These are phyloP conservation scores for Xylocampa areola DNA, from an alignment of 2,888 invertebrate species.

Conservation along the genomic window DNA sequence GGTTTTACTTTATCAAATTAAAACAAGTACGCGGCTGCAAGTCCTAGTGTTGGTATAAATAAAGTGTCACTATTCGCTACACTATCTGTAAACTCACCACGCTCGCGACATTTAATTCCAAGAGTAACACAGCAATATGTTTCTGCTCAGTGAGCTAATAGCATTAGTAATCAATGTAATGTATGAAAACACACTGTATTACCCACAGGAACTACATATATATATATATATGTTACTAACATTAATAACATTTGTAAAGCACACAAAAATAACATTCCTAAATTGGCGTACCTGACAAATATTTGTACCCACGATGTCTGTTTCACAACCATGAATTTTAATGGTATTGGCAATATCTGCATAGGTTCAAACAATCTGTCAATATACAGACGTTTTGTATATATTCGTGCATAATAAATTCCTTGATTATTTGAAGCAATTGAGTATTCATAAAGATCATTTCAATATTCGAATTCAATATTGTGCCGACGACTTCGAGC, in stretches of 20 bases:
- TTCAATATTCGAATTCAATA: constrained; percentile 66
- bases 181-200: constrained; percentile 15
- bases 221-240: constrained; percentile 12
- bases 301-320: constrained; percentile 39
- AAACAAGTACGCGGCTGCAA: too few relatives aligned
- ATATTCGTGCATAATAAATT: constrained; percentile 49
- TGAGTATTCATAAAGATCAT: constrained; percentile 65
- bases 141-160: constrained; percentile 45
- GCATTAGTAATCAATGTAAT: constrained; percentile 48
- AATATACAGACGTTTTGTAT: constrained; percentile 38
- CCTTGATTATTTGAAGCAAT: constrained; percentile 62
- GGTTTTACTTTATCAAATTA: too few relatives aligned
- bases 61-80: constrained; percentile 12
- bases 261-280: constrained; percentile 28
- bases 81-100: constrained; percentile 17
- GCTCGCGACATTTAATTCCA: constrained; percentile 39
- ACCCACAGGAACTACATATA: too few relatives aligned
- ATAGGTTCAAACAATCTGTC: constrained; percentile 44
- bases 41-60: neutral
- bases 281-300: constrained; percentile 30
- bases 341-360: constrained; percentile 49
- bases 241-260: constrained; percentile 27
- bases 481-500: constrained; percentile 63
- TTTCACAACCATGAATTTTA: constrained; percentile 54
- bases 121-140: constrained; percentile 39